Base-by-base conservation (phyloP, 2,113 vertebrate species). In the Nycticebus coucang region DNA sequence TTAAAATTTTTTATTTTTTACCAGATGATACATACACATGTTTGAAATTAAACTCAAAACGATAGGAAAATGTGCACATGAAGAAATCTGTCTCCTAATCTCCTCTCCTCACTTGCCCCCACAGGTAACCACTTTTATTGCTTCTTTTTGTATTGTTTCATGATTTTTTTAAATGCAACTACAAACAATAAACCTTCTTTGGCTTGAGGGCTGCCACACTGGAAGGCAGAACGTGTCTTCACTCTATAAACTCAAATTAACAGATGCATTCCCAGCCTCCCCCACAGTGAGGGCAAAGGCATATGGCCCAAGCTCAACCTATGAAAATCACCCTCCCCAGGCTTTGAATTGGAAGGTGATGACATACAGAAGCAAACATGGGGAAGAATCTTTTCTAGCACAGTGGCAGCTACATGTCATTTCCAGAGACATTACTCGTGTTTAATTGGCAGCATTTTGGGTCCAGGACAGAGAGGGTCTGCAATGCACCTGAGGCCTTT, bases 1-100 rank as follows among this genome's bases (percentile, higher is more conserved):
- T 87, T 86, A 68, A 84, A 12, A 3, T 24, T 12, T 78, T 72
- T 55, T n/a, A 81, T 35, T 68, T 91, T 91, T 86, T 22, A n/a
- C 69, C 86, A 78, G 50, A 17, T 95, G 79, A 74, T 45, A 66
- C 9, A 80, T 26, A 4, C 10, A 45, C 21, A 18, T 24, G 10
- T 60, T 81, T 84, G 71, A 84, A 90, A 50, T 50, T 8, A 50
- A 94, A 84, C 41, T 91, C 41, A 26, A 77, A 96, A 79, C 53
- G 37, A 28, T 26, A 78, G 19, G 4, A 74, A 84, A 95, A 79
- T 30, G 8, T 83, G 62, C 26, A 22, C 79, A 62, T 41, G 66
- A 57, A 53, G 77, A 85, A 91, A 55, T 41, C 28, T 28, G 33
- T 19, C 5, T 80, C n/a, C 53, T 77, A n/a, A 59, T 71, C 28